Evolutionary conservation across 2,888 invertebrate genomes (phyloP).

Genomic region (Heliconius ismenius): DNA sequence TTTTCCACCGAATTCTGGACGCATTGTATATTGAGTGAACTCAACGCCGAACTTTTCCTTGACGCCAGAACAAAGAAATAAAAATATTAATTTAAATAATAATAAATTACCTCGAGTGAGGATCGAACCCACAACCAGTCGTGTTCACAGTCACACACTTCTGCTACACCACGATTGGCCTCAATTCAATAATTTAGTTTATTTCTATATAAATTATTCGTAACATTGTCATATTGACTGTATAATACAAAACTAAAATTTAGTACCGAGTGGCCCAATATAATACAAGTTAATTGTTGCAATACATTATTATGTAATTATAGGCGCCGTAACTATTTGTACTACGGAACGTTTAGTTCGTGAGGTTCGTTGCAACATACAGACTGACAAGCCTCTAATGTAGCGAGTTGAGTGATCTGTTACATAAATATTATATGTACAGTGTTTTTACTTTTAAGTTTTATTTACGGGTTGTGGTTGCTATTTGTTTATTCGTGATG

Average conservation of each 20-base stretch:
- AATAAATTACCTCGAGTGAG: too few species aligned
- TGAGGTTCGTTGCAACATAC: slow-evolving; percentile 15
- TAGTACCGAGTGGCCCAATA: slow-evolving; percentile 12
- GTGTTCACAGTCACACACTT: too few species aligned
- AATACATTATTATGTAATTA: slow-evolving; percentile 24
- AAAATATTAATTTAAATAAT: too few species aligned
- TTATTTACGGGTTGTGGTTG: background rate
- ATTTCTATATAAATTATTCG: background rate
- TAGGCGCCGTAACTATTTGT: slow-evolving; percentile 20
- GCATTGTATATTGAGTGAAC: too few species aligned
- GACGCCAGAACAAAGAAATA: too few species aligned
- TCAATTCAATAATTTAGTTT: background rate
- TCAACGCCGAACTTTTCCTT: too few species aligned
- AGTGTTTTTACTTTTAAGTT: background rate
- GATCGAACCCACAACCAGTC: too few species aligned
- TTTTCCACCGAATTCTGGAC: too few species aligned
- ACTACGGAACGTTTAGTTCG: slow-evolving; percentile 13
- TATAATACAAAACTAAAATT: background rate
- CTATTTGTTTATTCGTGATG: background rate
- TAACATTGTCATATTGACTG: background rate
- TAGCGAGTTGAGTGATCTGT: slow-evolving; percentile 9
- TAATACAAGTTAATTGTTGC: slow-evolving; percentile 18
- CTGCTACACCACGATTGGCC: too few species aligned
- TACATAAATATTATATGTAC: slow-evolving; percentile 17
- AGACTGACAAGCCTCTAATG: slow-evolving; percentile 23